Conservation (phyloP, 2,888 invertebrate species). For the Drosophila pseudotakahashii region DNA sequence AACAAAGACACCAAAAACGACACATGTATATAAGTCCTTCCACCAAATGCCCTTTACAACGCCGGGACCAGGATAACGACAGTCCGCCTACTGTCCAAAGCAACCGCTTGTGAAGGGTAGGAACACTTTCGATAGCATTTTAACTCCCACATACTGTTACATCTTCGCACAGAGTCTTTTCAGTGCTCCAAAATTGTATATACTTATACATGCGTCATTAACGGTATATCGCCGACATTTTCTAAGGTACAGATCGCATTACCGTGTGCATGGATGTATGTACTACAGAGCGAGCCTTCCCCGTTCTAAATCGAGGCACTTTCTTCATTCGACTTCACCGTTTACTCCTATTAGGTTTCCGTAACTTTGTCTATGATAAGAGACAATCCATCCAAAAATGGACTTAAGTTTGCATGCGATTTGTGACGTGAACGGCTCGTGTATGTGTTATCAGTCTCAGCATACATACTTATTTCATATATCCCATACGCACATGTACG, state of each 20-base stretch:
- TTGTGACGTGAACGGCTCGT: slow-evolving; percentile 34
- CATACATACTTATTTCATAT: slow-evolving; percentile 20
- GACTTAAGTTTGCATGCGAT: slow-evolving; percentile 17
- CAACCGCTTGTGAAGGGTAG: slow-evolving; percentile 38
- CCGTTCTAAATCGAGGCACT: slow-evolving; percentile 10
- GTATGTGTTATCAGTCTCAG: slow-evolving; percentile 39
- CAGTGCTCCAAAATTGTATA: slow-evolving; percentile 34
- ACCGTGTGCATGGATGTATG: slow-evolving; percentile 61
- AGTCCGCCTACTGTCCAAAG: slow-evolving; percentile 25
- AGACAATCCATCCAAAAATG: not conserved
- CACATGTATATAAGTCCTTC: slow-evolving; percentile 25
- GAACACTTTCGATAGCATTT: slow-evolving; percentile 18
- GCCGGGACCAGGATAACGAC: not conserved
- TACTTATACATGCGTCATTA: slow-evolving; percentile 7
- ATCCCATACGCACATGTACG: slow-evolving; percentile 8
- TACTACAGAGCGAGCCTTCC: slow-evolving; percentile 31
- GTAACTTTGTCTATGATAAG: not conserved
- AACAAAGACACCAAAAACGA: slow-evolving; percentile 10
- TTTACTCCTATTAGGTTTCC: slow-evolving; percentile 21
- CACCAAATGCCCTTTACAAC: slow-evolving; percentile 27
- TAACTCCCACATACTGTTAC: slow-evolving; percentile 1
- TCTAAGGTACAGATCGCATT: slow-evolving; percentile 39
- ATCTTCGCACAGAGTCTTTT: slow-evolving; percentile 11
- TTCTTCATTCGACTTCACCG: not conserved
- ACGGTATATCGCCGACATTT: slow-evolving; percentile 2